phyloP scores from a whole-genome alignment of 2,113 vertebrate genomes.

The Misgurnus mizolepis region DNA sequence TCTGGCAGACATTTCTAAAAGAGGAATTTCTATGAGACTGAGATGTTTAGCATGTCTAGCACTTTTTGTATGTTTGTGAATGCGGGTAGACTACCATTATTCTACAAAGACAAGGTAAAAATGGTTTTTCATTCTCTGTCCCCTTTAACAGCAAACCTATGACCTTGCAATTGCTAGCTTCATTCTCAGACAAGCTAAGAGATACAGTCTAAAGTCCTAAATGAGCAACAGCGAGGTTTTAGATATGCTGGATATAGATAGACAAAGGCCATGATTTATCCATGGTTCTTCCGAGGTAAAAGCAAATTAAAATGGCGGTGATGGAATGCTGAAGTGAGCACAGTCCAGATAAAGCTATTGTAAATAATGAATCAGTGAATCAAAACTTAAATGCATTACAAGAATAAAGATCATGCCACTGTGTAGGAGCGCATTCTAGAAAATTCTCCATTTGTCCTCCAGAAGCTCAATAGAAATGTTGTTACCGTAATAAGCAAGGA shows the following conservation, averaged over 20 bases:
- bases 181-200: too few relatives aligned
- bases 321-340: background rate
- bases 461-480: background rate
- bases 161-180: too few relatives aligned
- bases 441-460: background rate
- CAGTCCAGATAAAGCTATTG: background rate
- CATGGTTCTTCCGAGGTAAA: background rate
- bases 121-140: too few relatives aligned
- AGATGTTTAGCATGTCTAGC: too few relatives aligned
- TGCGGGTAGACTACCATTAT: too few relatives aligned
- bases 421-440: background rate
- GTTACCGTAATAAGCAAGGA: background rate
- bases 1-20: too few relatives aligned
- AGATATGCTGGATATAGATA: background rate
- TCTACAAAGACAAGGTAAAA: too few relatives aligned
- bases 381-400: conserved; percentile 2
- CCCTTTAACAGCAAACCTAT: too few relatives aligned
- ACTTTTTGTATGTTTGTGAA: too few relatives aligned
- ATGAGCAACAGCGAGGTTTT: background rate
- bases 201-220: too few relatives aligned
- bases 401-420: background rate
- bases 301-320: background rate
- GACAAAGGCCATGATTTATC: background rate
- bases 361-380: background rate
- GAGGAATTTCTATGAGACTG: too few relatives aligned